Base-by-base conservation (phyloP, 2,113 vertebrate genomes). In the Oplegnathus fasciatus region DNA sequence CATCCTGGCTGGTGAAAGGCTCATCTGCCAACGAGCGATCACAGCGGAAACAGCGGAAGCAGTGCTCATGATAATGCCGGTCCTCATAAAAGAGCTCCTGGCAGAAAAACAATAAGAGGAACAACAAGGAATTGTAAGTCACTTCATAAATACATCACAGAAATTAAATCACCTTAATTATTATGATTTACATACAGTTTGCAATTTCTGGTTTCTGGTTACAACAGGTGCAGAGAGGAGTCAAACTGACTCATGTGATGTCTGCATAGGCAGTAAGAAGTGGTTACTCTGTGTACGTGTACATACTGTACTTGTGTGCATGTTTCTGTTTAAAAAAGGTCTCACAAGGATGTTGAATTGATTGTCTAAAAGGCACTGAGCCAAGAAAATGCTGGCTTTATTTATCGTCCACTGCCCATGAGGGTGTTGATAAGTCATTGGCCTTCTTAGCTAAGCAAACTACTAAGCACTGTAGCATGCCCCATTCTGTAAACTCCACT, bases 11-110 rank as follows among this genome's bases (percentile, higher is more conserved):
- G 88, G 98, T 99, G 94, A 99, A 99, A 0, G 98, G 98, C 89
- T 99, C 98, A 0, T 99, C 98, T 0, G 98, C 98, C 80, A 99
- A 88, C 0, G 98, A 99, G 79, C 97, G 97, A 80, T 98, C 98
- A 2, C 98, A 99, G 93, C 97, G 98, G 95, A 98, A 98, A 94
- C 98, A 99, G 5, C 97, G 97, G 92, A 99, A 99, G 88, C 98
- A 99, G 93, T 98, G 97, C 94, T 99, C 98, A 0, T 99, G 98
- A 92, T 99, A 99, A 72, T 99, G 97, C 10, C 97, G 96, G 76
- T 99, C 97, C 91, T 99, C 98, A 0, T 99, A 99, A 92, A 99
- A 99, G 72, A 99, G 97, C 93, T 99, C 98, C 98, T 99, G 89
- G 1, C 48, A 68, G 61, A 26, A 48, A 34, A n/a, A 28, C 37